Evolutionary conservation across 2,888 invertebrate species (phyloP).

Genomic region (Brachynemurus nebulosus): DNA sequence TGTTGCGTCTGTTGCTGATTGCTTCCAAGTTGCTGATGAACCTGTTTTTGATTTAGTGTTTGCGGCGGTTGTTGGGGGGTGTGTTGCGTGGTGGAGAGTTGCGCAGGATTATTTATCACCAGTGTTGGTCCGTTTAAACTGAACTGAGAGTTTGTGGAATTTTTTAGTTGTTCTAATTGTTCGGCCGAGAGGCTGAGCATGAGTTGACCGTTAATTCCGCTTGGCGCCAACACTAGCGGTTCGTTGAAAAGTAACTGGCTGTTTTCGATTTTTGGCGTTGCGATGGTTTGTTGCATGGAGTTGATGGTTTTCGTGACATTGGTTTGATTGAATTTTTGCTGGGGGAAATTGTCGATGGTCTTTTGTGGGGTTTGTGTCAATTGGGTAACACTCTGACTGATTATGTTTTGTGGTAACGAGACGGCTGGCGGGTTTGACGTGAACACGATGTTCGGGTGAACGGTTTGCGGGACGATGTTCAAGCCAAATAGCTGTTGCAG

Average conservation of each 20-base stretch:
- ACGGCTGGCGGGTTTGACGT: conserved; percentile 24
- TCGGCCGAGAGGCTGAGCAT: conserved; percentile 30
- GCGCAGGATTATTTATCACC: conserved; percentile 21
- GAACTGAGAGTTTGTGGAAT: conserved; percentile 31
- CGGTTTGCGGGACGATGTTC: conserved; percentile 30
- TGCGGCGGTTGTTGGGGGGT: conserved; percentile 10
- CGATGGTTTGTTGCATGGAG: not conserved
- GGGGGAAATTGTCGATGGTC: conserved; percentile 19
- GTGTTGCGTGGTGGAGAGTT: conserved; percentile 17
- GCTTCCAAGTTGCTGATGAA: too few relatives aligned
- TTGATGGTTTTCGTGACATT: conserved; percentile 1
- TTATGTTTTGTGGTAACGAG: conserved; percentile 21
- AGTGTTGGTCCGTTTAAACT: conserved; percentile 33
- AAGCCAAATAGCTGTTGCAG: conserved; percentile 31
- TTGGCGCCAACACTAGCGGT: conserved; percentile 7
- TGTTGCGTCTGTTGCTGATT: conserved; percentile 9
- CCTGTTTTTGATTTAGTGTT: too few relatives aligned
- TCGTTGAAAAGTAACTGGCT: conserved; percentile 7
- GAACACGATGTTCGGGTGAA: conserved; percentile 31
- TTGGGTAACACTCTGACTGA: not conserved
- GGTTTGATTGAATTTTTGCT: conserved; percentile 7
- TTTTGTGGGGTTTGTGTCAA: conserved; percentile 14
- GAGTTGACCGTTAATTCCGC: conserved; percentile 8
- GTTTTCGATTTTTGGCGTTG: conserved; percentile 23
- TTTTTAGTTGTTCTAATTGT: conserved; percentile 30